Conservation (phyloP, 2,113 vertebrate species). For the Stigmatopora argus region DNA sequence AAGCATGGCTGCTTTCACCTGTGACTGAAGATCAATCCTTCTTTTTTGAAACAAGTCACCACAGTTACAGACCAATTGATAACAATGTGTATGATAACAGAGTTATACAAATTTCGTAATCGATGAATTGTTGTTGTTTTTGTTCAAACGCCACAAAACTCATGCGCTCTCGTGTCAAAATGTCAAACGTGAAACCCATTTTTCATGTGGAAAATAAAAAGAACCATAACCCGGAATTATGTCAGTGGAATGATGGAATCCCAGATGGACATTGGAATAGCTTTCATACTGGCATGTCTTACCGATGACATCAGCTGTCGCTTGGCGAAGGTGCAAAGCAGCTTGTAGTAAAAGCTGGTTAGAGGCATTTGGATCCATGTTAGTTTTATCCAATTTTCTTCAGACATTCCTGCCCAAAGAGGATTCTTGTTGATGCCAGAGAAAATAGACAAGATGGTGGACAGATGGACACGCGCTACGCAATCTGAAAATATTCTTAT, state of each 20-base stretch:
- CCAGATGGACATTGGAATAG: slow-evolving; percentile 28
- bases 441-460: slow-evolving; percentile 33
- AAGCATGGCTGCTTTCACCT: background rate
- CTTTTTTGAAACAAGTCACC: background rate
- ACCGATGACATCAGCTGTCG: slow-evolving; percentile 24
- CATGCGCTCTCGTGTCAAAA: background rate
- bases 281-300: slow-evolving; percentile 20
- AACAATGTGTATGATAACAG: background rate
- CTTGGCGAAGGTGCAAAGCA: slow-evolving; percentile 35
- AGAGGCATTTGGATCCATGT: slow-evolving; percentile 45
- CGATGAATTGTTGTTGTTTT: background rate
- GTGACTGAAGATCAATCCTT: background rate
- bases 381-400: slow-evolving; percentile 34
- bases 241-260: slow-evolving; percentile 14
- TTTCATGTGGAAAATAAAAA: slow-evolving; percentile 18
- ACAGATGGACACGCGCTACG: slow-evolving; percentile 24
- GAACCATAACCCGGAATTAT: slow-evolving; percentile 13
- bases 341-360: slow-evolving; percentile 27
- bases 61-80: background rate
- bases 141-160: background rate
- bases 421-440: slow-evolving; percentile 18
- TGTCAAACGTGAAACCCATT: slow-evolving; percentile 5
- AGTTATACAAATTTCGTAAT: background rate
- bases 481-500: slow-evolving; percentile 18
- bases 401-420: slow-evolving; percentile 32